Percentiles rank a stretch among this genome's conserved stretches.
Evolutionary conservation across 2,888 invertebrate species (phyloP).

Genomic region (Ellobium chinense): DNA sequence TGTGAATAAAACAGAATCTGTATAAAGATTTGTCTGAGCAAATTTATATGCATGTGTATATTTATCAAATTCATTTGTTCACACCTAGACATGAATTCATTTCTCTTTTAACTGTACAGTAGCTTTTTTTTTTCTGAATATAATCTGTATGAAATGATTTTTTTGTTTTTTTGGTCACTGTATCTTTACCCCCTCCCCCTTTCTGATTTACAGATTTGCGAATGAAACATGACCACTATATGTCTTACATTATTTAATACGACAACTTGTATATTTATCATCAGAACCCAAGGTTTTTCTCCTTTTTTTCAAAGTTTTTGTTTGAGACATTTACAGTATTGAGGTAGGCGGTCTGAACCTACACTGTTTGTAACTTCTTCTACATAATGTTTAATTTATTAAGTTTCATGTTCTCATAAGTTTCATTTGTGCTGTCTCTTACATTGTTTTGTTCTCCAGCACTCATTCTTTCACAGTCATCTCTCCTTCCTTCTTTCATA

Average conservation of each 20-base stretch:
- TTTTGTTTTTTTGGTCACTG: background rate
- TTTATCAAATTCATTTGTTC: background rate
- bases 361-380: background rate
- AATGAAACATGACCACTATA: background rate
- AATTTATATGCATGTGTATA: constrained; percentile 4
- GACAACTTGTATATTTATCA: too few species aligned
- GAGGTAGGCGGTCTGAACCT: background rate
- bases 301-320: too few species aligned
- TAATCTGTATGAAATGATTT: background rate
- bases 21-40: background rate
- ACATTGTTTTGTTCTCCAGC: background rate
- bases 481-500: background rate
- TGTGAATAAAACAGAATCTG: constrained; percentile 26
- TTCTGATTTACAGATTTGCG: background rate
- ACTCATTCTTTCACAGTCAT: background rate
- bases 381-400: constrained; percentile 4
- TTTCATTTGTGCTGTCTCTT: background rate
- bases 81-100: background rate
- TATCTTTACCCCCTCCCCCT: background rate
- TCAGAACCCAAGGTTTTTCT: too few species aligned
- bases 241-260: background rate
- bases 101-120: background rate
- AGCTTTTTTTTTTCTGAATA: background rate
- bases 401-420: background rate
- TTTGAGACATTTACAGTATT: constrained; percentile 4